A percentile compares a stretch with the other conserved stretches of the same genome.
phyloP scores from a whole-genome alignment of 2,797 vertebrate species.

The Smutsia gigantea region DNA sequence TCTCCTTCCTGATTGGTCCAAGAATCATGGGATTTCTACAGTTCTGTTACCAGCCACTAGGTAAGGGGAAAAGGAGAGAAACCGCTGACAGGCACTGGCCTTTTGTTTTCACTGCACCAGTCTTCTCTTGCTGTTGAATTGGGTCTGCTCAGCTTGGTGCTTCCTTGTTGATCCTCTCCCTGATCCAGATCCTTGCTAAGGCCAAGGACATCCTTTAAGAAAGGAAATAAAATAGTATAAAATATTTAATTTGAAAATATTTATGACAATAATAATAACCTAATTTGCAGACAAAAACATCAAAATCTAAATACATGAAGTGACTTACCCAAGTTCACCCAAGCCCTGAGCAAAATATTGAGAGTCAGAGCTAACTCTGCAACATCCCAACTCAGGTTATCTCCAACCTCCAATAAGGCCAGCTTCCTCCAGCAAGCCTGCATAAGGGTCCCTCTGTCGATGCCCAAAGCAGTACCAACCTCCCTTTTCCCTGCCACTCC shows the following conservation, averaged over 20 bases:
- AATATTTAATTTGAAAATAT: constrained; percentile 13
- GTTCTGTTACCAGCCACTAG: neutral
- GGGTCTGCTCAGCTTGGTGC: neutral
- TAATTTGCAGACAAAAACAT: neutral
- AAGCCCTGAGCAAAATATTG: neutral
- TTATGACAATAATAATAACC: neutral
- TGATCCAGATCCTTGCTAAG: neutral
- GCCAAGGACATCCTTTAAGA: neutral
- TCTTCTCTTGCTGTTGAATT: neutral
- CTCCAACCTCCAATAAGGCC: neutral
- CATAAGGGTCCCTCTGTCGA: neutral
- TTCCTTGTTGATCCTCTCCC: neutral
- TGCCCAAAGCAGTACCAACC: neutral
- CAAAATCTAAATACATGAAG: constrained; percentile 16
- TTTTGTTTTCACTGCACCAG: neutral
- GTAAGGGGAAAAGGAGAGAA: neutral
- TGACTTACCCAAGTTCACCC: neutral
- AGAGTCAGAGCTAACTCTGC: neutral
- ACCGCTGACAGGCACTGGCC: too few relatives aligned
- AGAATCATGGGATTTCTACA: neutral
- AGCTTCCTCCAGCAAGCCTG: neutral
- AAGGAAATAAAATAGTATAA: neutral
- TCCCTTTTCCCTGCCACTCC: neutral
- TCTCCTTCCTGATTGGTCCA: neutral
- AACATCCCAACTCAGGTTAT: neutral